These are phyloP conservation scores for Fopius arisanus DNA, from an alignment of 1,140 invertebrate species.

Conservation along the genomic window DNA sequence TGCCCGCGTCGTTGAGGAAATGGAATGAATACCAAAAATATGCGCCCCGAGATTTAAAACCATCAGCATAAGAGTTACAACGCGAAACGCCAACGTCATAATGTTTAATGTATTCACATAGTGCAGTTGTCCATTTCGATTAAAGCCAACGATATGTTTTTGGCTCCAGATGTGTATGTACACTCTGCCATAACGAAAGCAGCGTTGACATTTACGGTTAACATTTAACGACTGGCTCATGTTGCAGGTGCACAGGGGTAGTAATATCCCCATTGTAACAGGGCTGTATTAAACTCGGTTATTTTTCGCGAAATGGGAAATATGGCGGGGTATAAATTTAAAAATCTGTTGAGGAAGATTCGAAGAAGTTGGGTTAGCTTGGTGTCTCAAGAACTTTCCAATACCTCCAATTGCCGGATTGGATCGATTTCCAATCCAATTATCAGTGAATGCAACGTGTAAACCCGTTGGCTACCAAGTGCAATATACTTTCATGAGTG, in stretches of 20 bases:
- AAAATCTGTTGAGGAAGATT: background rate
- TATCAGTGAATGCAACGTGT: conserved; percentile 60
- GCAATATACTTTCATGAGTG: conserved; percentile 62
- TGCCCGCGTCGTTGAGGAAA: too few relatives aligned
- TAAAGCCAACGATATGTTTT: background rate
- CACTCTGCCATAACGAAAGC: background rate
- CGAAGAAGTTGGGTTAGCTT: background rate
- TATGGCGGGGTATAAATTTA: background rate
- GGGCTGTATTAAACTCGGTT: background rate
- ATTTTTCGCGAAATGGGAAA: too few relatives aligned
- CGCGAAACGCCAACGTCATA: background rate
- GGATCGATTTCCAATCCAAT: conserved; percentile 63
- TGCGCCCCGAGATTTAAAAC: background rate
- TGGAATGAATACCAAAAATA: background rate
- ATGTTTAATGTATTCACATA: background rate
- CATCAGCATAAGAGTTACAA: background rate
- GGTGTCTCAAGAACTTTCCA: conserved; percentile 36
- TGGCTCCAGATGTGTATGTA: background rate
- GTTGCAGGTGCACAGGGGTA: background rate
- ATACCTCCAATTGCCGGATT: conserved; percentile 47
- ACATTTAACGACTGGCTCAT: background rate
- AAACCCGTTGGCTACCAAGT: conserved; percentile 51
- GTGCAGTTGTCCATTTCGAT: background rate
- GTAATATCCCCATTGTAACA: background rate
- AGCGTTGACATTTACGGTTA: background rate